Base-by-base conservation (phyloP, 64 coral and sea anemone species). In the Exaiptasia diaphana region DNA sequence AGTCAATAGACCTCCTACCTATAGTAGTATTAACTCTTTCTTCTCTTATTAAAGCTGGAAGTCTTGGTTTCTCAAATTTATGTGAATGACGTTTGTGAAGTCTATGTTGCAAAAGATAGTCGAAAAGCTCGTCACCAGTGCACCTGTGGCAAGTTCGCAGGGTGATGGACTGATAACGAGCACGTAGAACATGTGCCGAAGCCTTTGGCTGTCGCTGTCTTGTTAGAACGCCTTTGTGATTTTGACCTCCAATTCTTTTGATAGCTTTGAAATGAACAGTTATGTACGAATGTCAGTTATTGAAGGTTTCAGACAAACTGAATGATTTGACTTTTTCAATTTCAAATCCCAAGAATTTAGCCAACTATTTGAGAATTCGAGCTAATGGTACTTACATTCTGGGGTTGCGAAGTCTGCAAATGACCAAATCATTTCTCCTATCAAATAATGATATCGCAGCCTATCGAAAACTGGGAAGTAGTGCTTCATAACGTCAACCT, bases 401-500 rank as follows among this genome's bases (percentile, higher is more conserved):
- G 59, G 28, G 12, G 82, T 77, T 17, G 59, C 61, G 30, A 85
- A 91, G 54, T 91, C 89, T 71, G 89, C 65, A 38, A 91, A 91
- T 21, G 72, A 83, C 89, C 89, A 91, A 26, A 85, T 91, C 81
- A 91, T 77, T 85, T 91, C 89, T 27, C 89, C 89, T 1, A 68
- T 63, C 12, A 91, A 45, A 60, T 85, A 91, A 28, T 91, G 81
- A 42, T 70, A 76, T 18, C 89, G 75, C 44, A 91, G 74, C 46
- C 42, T 54, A 64, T 91, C 89, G 71, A 91, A 91, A 4, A 91
- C 80, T 2, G 89, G 89, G 15, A 91, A 91, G 73, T 91, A 91
- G 34, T 78, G 63, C 38, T 84, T 68, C 72, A 91, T 91, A 5
- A 79, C 82, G 17, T 69, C 89, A 1, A 91, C 89, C 89, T 91